Evolutionary conservation across 2,113 vertebrate genomes (phyloP).

Genomic region (Benitochromis conjunctus): DNA sequence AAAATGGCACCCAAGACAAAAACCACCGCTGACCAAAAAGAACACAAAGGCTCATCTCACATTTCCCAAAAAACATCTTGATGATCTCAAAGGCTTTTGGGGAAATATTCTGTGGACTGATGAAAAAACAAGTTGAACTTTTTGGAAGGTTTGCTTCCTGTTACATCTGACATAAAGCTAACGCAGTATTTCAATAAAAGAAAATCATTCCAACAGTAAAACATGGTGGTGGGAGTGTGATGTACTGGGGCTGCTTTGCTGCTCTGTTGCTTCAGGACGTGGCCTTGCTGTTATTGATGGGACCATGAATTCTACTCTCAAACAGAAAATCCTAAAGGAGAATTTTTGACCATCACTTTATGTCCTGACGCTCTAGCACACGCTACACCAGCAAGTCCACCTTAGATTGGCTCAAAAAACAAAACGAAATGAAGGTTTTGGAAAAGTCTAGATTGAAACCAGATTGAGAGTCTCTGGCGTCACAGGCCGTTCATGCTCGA

Average conservation of each 20-base stretch:
- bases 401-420: background rate
- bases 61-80: background rate
- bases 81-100: background rate
- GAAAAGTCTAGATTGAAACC: background rate
- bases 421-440: background rate
- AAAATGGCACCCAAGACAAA: background rate
- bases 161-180: background rate
- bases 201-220: no score
- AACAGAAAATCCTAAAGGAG: background rate
- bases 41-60: background rate
- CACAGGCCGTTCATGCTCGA: background rate
- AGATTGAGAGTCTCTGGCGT: background rate
- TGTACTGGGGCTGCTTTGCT: background rate
- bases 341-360: fast-evolving
- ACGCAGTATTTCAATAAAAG: background rate
- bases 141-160: background rate
- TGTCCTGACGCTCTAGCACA: background rate
- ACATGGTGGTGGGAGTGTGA: background rate
- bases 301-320: background rate
- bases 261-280: background rate
- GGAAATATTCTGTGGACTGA: background rate
- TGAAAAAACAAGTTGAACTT: background rate
- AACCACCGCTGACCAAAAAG: background rate
- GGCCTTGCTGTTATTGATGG: background rate
- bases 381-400: background rate